These are phyloP conservation scores for Orchesellides sinensis DNA, from an alignment of 2,888 invertebrate species.

Conservation along the genomic window DNA sequence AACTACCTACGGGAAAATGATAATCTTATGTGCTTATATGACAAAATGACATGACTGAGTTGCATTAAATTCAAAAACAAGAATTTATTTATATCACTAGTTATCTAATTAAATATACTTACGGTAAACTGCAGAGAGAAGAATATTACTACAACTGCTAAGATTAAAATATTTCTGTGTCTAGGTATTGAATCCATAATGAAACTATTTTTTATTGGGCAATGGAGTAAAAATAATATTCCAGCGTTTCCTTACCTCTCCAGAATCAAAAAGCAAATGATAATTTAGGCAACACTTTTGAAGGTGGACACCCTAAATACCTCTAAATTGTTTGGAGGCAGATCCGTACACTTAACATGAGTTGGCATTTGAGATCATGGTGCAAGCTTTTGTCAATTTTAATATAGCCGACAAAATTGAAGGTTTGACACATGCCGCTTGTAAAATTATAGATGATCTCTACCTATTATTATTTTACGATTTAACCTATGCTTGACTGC, in stretches of 20 bases:
- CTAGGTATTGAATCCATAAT: neutral
- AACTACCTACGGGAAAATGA: constrained; percentile 15
- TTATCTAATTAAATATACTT: constrained; percentile 12
- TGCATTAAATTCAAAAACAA: neutral
- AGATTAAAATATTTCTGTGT: neutral
- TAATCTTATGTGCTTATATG: neutral
- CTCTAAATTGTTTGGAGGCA: too few species aligned
- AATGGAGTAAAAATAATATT: neutral
- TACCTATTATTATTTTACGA: too few species aligned
- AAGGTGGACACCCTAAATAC: neutral
- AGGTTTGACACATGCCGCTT: too few species aligned
- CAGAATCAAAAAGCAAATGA: neutral
- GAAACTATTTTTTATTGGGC: neutral
- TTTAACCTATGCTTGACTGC: too few species aligned
- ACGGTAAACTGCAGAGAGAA: constrained; percentile 21
- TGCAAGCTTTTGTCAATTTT: too few species aligned
- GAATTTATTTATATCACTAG: too few species aligned
- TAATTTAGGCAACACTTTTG: neutral
- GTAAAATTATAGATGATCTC: too few species aligned
- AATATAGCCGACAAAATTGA: too few species aligned
- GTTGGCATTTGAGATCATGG: too few species aligned
- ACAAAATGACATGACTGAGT: neutral
- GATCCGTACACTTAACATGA: too few species aligned
- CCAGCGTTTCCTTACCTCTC: neutral
- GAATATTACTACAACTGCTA: constrained; percentile 9